phyloP scores from a whole-genome alignment of 2,113 vertebrate genomes.

The Chaetodon auriga region DNA sequence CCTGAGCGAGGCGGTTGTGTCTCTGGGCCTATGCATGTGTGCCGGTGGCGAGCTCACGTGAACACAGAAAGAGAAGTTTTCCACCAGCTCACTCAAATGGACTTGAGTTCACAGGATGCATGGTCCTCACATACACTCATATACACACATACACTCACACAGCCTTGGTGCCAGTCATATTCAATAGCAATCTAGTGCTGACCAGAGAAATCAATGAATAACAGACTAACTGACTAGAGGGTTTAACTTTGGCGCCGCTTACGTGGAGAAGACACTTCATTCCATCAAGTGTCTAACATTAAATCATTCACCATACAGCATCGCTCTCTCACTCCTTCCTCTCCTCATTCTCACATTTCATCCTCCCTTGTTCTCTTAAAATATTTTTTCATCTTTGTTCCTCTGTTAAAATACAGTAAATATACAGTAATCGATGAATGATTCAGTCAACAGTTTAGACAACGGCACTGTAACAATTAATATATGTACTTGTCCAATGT shows the following conservation, averaged over 20 bases:
- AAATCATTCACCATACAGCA: constrained; percentile 59
- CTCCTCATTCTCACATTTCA: not conserved
- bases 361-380: not conserved
- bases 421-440: not conserved
- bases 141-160: not conserved
- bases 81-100: constrained; percentile 17
- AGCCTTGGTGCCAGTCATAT: constrained; percentile 76
- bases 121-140: not conserved
- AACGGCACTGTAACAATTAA: no score
- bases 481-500: not conserved
- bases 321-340: not conserved
- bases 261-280: constrained; percentile 71
- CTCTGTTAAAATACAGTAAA: not conserved
- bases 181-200: constrained; percentile 73
- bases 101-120: constrained; percentile 13
- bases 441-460: not conserved
- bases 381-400: not conserved
- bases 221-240: constrained; percentile 75
- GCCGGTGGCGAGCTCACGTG: not conserved
- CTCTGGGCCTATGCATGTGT: not conserved
- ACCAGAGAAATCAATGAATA: constrained; percentile 77
- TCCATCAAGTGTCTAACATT: constrained; percentile 72
- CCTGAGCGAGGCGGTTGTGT: constrained; percentile 3
- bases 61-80: constrained; percentile 22
- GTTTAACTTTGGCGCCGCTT: constrained; percentile 76